Evolutionary conservation across 2,113 vertebrate genomes (phyloP), one percentile per base, ranked within the genome.

Genomic region (Paramormyrops kingsleyae): DNA sequence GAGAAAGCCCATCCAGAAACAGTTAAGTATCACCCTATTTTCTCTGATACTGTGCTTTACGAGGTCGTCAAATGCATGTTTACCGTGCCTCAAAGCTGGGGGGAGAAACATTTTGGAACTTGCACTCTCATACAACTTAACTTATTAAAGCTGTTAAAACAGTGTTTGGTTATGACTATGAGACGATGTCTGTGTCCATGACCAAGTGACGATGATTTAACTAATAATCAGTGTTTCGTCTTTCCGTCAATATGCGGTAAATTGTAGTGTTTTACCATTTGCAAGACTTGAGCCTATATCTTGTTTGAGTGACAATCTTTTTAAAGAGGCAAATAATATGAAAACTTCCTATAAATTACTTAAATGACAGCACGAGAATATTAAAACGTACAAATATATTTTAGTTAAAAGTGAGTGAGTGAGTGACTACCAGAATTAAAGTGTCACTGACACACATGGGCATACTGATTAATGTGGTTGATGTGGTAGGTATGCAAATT

Each of bases 1-100:
- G 93, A 97, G 98, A 94, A 99, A 98, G 93, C 98, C 98, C 74
- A 90, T 98, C 91, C 98, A 99, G 91, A 99, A 99, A 95, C 98
- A 98, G 98, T 99, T 97, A 97, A 96, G 97, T 94, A 92, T 93
- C 90, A n/a, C 35, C 42, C 15, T 87, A 35, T 88, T 24, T 44
- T 88, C 0, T 77, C 84, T 4, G 3, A 5, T 83, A 27, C 3
- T 47, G 39, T 24, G 83, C 83, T 47, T 84, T 21, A n/a, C 44
- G 8, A 19, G 19, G 80, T 50, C 44, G n/a, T 52, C 46, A 85
- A 50, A 49, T 85, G 44, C 83, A 85, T 17, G 56, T 13, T 47
- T 15, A 70, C 24, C 10, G 31, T 49, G 5, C 39, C 31, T 77
- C 35, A 17, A 17, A 39, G 70, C 15, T 39, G 31, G 70, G 13